A percentile compares a stretch with the other conserved stretches of the same genome.
These are phyloP conservation scores for Drosophila bifasciata DNA, from an alignment of 1,140 invertebrate genomes.

Conservation along the genomic window DNA sequence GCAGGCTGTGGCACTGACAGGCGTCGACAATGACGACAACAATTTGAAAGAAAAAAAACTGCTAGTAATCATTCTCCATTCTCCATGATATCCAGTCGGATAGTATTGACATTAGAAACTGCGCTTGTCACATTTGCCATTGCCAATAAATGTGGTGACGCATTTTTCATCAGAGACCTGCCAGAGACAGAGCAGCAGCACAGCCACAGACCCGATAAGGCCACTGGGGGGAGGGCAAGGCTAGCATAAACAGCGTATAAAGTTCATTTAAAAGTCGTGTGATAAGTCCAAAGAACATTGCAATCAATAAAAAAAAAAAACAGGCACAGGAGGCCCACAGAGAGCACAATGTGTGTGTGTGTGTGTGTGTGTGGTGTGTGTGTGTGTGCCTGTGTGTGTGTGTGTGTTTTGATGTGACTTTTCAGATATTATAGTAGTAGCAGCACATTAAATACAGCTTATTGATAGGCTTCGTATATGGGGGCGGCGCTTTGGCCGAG, in stretches of 20 bases:
- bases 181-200: not conserved
- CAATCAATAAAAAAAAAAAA: constrained; percentile 49
- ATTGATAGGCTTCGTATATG: constrained; percentile 16
- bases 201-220: constrained; percentile 16
- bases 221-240: not conserved
- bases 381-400: too few relatives aligned
- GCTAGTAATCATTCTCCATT: too few relatives aligned
- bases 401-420: too few relatives aligned
- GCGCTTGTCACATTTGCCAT: not conserved
- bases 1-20: too few relatives aligned
- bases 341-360: too few relatives aligned
- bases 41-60: too few relatives aligned
- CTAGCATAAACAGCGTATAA: not conserved
- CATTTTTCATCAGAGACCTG: constrained; percentile 17
- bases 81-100: not conserved
- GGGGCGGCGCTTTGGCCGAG: constrained; percentile 3
- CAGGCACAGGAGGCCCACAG: not conserved
- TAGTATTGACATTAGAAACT: not conserved
- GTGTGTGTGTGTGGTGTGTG: too few relatives aligned
- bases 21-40: too few relatives aligned
- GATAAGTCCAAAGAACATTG: constrained; percentile 55
- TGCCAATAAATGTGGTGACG: constrained; percentile 16
- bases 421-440: constrained; percentile 31
- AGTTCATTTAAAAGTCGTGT: constrained; percentile 17
- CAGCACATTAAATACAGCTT: constrained; percentile 33